Conservation (phyloP, 1,140 invertebrate genomes). For the Metopolophium dirhodum region DNA sequence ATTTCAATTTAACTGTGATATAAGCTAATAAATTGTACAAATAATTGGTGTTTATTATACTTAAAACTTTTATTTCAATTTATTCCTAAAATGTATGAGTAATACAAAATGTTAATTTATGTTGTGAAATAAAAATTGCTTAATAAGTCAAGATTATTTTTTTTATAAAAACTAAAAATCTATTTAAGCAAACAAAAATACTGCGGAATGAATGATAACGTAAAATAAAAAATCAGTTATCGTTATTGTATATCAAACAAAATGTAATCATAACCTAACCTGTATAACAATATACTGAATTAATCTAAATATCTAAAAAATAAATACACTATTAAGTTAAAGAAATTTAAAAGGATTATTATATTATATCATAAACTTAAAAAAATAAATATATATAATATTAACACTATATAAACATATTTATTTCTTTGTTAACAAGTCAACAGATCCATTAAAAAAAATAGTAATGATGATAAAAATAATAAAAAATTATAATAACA, state of each 20-base stretch:
- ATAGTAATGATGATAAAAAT: conserved; percentile 32
- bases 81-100: not conserved
- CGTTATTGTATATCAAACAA: not conserved
- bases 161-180: too few species aligned
- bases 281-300: not conserved
- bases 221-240: not conserved
- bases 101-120: too few species aligned
- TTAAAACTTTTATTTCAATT: not conserved
- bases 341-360: conserved; percentile 41
- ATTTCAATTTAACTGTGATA: not conserved
- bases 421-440: conserved; percentile 24
- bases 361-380: conserved; percentile 17
- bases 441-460: conserved; percentile 25
- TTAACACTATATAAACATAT: conserved; percentile 55
- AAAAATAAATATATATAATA: conserved; percentile 35
- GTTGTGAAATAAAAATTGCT: not conserved
- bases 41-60: not conserved
- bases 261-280: not conserved
- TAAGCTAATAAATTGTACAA: not conserved
- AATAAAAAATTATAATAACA: conserved; percentile 30
- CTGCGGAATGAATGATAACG: not conserved
- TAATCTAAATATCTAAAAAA: conserved; percentile 29
- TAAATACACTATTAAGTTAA: conserved; percentile 16
- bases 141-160: not conserved
- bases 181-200: not conserved